phyloP scores from a whole-genome alignment of 2,113 vertebrate species.

The Talpa occidentalis region DNA sequence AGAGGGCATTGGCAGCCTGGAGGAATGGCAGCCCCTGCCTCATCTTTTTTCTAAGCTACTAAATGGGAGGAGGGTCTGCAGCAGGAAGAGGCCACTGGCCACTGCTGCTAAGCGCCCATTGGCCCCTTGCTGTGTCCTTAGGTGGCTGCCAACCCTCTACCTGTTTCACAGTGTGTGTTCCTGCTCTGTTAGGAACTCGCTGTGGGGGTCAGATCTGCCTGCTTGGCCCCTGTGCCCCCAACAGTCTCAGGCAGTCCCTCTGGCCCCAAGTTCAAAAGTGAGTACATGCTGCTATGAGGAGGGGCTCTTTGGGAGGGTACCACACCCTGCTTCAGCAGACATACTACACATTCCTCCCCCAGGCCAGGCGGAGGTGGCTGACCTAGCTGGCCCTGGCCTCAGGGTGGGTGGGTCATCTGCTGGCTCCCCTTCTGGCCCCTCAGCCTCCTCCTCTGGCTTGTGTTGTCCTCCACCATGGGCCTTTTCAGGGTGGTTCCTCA shows the following conservation, averaged over 20 bases:
- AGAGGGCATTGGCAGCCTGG: neutral
- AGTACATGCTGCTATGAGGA: neutral
- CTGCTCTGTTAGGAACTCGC: neutral
- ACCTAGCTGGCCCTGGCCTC: neutral
- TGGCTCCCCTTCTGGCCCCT: too few species aligned
- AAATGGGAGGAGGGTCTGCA: too few species aligned
- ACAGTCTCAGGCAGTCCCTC: too few species aligned
- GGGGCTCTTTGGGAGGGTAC: neutral
- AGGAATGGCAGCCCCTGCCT: neutral
- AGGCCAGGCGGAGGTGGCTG: neutral
- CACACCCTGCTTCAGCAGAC: neutral
- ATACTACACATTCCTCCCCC: neutral
- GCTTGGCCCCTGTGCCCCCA: neutral
- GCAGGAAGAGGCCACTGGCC: neutral
- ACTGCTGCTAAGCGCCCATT: accelerated
- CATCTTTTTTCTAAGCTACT: neutral
- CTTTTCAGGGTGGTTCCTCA: neutral
- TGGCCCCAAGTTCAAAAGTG: neutral
- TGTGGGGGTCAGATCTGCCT: neutral
- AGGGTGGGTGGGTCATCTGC: neutral
- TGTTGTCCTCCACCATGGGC: neutral
- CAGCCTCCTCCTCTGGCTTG: neutral
- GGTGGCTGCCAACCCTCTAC: neutral
- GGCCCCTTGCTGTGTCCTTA: neutral
- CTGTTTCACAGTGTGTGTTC: neutral